Conservation (phyloP, 2,113 vertebrate species). For the Lepisosteus osseus region DNA sequence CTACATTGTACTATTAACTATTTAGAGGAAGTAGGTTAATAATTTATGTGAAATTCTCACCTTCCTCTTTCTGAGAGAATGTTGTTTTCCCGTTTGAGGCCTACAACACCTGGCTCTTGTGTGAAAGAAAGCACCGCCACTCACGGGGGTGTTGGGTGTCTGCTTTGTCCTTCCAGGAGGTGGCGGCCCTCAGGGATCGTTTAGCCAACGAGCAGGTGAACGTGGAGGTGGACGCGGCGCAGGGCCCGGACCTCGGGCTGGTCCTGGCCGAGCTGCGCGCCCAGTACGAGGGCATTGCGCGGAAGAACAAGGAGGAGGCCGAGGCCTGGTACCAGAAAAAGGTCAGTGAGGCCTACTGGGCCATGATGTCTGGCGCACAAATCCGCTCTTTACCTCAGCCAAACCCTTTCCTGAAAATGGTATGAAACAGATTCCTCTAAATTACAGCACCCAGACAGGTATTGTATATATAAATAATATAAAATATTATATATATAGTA, state of each 20-base stretch:
- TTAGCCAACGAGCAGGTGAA: slow-evolving; percentile 63
- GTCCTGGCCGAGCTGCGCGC: slow-evolving; percentile 65
- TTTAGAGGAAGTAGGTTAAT: not conserved
- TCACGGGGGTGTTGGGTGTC: not conserved
- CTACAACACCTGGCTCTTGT: not conserved
- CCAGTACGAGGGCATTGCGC: slow-evolving; percentile 70
- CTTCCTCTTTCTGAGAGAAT: not conserved
- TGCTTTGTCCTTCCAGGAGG: slow-evolving; percentile 50
- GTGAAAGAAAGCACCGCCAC: not conserved
- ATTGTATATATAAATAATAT: too few relatives aligned
- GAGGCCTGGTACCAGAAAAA: slow-evolving; percentile 72
- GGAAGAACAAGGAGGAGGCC: slow-evolving; percentile 73
- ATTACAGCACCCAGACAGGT: too few relatives aligned
- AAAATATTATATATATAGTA: too few relatives aligned
- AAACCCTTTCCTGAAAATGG: too few relatives aligned
- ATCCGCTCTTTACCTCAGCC: too few relatives aligned
- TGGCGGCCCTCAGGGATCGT: slow-evolving; percentile 49
- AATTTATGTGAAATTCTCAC: not conserved
- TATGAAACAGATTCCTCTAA: too few relatives aligned
- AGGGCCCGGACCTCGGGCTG: slow-evolving; percentile 64
- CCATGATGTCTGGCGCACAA: too few relatives aligned
- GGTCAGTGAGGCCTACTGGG: slow-evolving; percentile 41
- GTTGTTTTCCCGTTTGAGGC: too few relatives aligned
- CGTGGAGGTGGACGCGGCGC: slow-evolving; percentile 65
- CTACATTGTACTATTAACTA: not conserved